Base-by-base conservation (phyloP, 1,140 invertebrate genomes). In the Formica selysi region DNA sequence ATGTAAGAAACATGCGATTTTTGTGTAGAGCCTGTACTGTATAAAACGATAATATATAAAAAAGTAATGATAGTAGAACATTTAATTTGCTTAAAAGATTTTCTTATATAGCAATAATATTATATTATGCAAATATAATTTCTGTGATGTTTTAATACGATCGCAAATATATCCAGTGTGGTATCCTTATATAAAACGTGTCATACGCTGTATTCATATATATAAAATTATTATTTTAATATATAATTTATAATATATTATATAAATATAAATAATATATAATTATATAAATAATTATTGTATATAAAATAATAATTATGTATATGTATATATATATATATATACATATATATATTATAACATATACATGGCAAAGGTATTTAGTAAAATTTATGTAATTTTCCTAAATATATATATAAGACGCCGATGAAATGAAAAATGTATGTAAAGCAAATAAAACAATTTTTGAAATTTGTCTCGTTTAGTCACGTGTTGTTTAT, bases 11-110 rank as follows among this genome's bases (percentile, higher is more conserved):
- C 41, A 44, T 38, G 65, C n/a, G 26, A 48, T 85, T 90, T 83
- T 68, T 48, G 44, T 86, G 86, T 90, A 90, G 88, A 87, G 86
- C 88, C 85, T 90, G 62, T 87, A 84, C 79, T 38, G 29, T 89
- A 80, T 79, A 89, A 89, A 80, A 59, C 5, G 57, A 85, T 48
- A 54, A 79, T 86, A 61, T 57, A 26, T 62, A 62, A 84, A 51
- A 64, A 48, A 6, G 51, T 87, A 38, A 76, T 61, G 51, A 62
- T 68, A 67, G 54, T 76, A 54, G 26, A 19, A 29, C 38, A 74
- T 57, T 84, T 83, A 79, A 76, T 74, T 79, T 79, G 73, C 62
- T 85, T 85, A 22, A 78, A 54, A 51, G 36, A 73, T 32, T 51
- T 51, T 71, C 41, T 70, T 38, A 57, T 79, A 54, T 36, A 67